phyloP scores from a whole-genome alignment of 2,113 vertebrate species.

The Mus spicilegus region DNA sequence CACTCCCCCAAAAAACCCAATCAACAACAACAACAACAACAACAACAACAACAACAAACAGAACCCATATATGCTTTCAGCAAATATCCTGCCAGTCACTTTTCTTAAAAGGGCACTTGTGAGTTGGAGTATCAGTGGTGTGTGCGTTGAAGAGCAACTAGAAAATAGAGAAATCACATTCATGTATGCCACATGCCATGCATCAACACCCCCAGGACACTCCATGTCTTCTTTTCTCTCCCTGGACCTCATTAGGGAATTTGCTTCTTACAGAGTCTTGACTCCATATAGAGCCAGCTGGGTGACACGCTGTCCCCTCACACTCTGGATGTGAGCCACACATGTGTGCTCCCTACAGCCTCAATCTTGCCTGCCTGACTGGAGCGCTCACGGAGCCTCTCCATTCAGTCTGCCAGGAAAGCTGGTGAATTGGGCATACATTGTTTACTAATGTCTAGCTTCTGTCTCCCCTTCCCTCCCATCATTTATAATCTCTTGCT shows the following conservation, averaged over 20 bases:
- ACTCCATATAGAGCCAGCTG: neutral
- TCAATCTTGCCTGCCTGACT: neutral
- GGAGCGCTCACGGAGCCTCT: neutral
- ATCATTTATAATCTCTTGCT: neutral
- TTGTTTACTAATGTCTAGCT: neutral
- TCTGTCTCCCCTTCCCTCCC: neutral
- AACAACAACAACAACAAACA: neutral
- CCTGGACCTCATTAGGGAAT: neutral
- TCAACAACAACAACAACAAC: too few relatives aligned
- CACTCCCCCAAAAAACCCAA: too few relatives aligned
- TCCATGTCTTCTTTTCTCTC: neutral
- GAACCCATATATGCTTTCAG: neutral
- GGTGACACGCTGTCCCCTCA: neutral
- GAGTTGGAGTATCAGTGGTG: neutral
- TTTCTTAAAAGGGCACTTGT: neutral
- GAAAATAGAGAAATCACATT: neutral
- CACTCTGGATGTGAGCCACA: neutral
- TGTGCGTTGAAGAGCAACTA: neutral
- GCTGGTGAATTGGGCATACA: neutral
- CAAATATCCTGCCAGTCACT: neutral
- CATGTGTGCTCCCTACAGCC: neutral
- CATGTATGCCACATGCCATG: neutral
- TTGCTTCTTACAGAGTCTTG: neutral
- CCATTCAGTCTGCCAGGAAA: neutral
- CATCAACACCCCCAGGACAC: neutral